Evolutionary conservation across 2,113 vertebrate genomes (phyloP), one percentile per base, ranked within the genome.

Genomic region (Isurus oxyrinchus): DNA sequence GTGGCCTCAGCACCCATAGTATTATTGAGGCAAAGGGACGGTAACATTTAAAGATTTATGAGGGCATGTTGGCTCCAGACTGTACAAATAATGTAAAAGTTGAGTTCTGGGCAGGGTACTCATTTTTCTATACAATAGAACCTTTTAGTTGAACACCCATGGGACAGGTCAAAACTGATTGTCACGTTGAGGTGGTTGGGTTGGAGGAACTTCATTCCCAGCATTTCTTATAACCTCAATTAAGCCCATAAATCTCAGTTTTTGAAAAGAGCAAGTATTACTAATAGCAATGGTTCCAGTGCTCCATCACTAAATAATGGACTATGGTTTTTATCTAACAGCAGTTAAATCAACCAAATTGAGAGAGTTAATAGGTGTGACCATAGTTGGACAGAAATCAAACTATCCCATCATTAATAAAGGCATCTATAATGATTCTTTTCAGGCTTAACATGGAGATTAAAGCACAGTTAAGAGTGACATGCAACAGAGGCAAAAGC

Each of bases 391-490:
- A 88, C 86, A 31, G 49, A 53, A 88, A 88, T 88, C 86, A 88
- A 88, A 88, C 49, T 55, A 90, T 90, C 55, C n/a, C 55, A 61
- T 91, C 31, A 61, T 59, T 91, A 91, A n/a, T 91, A 91, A 61
- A 61, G 11, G 1, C 31, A 44, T 61, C 5, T 61, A 6, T 91
- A 61, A 91, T 61, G 57, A 59, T 61, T 91, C 57, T 10, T 61
- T 91, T 91, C 11, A 59, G 55, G 14, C 57, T n/a, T 31, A 91
- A 35, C 35, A 91, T 35, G 31, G 35, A 21, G 88, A 91, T 91
- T 59, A 91, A 88, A 57, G 49, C 35, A 14, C 57, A 61, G 55
- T 35, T 61, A 91, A 91, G 6, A 91, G 87, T 59, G 57, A 90
- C 53, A 57, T 57, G 23, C 2, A 27, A 90, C 59, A 27, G 25